These are phyloP conservation scores for Papilio helenus DNA, from an alignment of 1,140 invertebrate genomes.

Conservation along the genomic window DNA sequence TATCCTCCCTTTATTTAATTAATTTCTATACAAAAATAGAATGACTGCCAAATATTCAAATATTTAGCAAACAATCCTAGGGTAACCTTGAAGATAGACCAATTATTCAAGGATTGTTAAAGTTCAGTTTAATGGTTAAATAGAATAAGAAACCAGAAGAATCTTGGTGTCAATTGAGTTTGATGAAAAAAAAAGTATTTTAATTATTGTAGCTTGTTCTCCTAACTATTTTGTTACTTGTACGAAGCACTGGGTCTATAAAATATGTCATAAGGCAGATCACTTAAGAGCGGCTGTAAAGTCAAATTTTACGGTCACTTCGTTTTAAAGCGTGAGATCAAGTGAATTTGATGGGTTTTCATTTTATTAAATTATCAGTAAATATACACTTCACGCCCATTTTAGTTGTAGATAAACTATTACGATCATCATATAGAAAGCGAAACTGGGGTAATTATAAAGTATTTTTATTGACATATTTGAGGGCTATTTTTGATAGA, in stretches of 20 bases:
- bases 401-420: neutral
- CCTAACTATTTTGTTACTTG: neutral
- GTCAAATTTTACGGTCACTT: slow-evolving; percentile 6
- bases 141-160: too few relatives aligned
- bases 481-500: neutral
- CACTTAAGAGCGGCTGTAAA: slow-evolving; percentile 6
- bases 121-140: too few relatives aligned
- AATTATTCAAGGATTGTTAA: too few relatives aligned
- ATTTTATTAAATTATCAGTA: slow-evolving; percentile 13
- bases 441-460: neutral
- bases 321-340: neutral
- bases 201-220: too few relatives aligned
- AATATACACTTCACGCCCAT: neutral
- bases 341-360: neutral
- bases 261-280: slow-evolving; percentile 13
- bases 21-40: too few relatives aligned
- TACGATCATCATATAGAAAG: neutral
- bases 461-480: neutral
- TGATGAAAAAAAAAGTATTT: too few relatives aligned
- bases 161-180: too few relatives aligned
- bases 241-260: neutral
- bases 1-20: too few relatives aligned
- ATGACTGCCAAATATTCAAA: too few relatives aligned
- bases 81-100: too few relatives aligned
- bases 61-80: too few relatives aligned